phyloP scores from a whole-genome alignment of 2,113 vertebrate species.

The Lamprologus callipterus region DNA sequence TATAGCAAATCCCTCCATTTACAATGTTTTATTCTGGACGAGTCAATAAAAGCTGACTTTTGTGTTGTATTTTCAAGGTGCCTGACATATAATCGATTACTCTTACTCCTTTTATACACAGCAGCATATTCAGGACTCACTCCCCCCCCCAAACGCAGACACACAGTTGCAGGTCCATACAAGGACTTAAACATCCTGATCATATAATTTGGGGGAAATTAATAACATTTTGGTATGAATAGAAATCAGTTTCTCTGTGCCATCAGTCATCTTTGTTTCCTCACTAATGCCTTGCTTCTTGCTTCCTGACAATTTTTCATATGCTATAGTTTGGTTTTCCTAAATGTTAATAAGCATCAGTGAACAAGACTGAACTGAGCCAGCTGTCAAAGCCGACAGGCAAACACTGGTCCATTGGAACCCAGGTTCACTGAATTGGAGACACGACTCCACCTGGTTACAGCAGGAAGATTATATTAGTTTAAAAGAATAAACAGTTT shows the following conservation, averaged over 20 bases:
- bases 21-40: background rate
- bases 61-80: background rate
- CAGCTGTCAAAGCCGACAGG: fast-evolving
- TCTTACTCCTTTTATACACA: background rate
- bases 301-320: background rate
- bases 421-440: background rate
- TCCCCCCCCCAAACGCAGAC: background rate
- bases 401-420: fast-evolving
- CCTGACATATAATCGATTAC: background rate
- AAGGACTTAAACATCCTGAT: background rate
- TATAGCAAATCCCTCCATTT: background rate
- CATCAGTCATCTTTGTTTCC: background rate
- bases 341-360: background rate
- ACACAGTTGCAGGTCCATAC: background rate
- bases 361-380: background rate
- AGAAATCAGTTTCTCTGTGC: background rate
- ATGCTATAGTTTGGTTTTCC: background rate
- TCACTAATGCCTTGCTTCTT: background rate
- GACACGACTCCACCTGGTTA: background rate
- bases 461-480: fast-evolving
- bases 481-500: background rate
- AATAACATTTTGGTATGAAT: background rate
- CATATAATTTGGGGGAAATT: background rate
- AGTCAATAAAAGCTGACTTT: background rate
- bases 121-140: background rate